Base-by-base conservation (phyloP, 2,888 invertebrate genomes). In the Aleiodes alternator region DNA sequence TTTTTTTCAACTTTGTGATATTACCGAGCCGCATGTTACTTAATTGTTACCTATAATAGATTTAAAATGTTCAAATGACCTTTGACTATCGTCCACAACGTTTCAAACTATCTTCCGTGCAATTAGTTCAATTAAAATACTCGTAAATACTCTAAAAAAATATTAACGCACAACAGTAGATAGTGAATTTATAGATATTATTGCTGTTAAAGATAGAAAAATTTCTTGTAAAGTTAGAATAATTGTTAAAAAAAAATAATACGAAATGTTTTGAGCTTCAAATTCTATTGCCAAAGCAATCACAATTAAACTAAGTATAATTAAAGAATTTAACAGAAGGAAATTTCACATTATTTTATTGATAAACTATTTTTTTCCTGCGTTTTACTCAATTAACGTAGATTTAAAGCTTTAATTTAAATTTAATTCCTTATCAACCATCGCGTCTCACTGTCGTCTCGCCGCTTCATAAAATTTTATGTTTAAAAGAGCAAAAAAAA, bases 1-100 rank as follows among this genome's bases (percentile, higher is more conserved):
- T 43, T 38, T 43, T 43, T 69, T 69, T 8, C 4, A 55, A 51
- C 14, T 69, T 51, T 51, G 43, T 61, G 61, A 61, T 61, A 61
- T 61, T 61, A 31, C 29, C 14, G 12, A 61, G 34, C 6, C 14
- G 43, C n/a, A 5, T 38, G 16, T 61, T 61, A 61, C 61, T 61
- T 38, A 16, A 14, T 29, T 38, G 14, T 55, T 16, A 16, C 14
- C 55, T 12, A 16, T 61, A 43, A 8, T 59, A 11, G 14, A 38
- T 14, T 34, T 38, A 9, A n/a, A 61, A 61, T 61, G 7, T 38
- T 61, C n/a, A 38, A 38, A 31, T 12, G 31, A 31, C 11, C 43
- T 43, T 9, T 61, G 31, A 61, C 16, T 38, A 61, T 38, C 43
- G 23, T 57, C 57, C 7, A n/a, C 9, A 59, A 59, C 59, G 38